Conservation (phyloP, 2,888 invertebrate genomes). For the Beris chalybata region DNA sequence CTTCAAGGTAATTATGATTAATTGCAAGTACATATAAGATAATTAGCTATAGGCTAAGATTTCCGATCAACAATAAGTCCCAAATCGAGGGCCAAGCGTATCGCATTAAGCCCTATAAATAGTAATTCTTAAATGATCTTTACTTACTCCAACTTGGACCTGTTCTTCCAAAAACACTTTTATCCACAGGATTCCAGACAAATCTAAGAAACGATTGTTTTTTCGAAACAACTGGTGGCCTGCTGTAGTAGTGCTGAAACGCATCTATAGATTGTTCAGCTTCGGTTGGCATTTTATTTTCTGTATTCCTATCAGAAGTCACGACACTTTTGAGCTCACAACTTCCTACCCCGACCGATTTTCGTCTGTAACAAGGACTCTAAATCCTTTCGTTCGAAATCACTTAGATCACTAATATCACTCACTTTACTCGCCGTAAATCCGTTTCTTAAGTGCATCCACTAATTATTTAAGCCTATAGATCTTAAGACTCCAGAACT, state of each 20-base stretch:
- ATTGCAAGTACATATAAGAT: no score
- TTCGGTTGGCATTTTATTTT: conserved; percentile 52
- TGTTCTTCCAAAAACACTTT: conserved; percentile 75
- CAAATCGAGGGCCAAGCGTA: no score
- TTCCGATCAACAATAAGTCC: no score
- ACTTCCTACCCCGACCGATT: no score
- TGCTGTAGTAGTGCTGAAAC: conserved; percentile 67
- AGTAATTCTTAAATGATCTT: neutral
- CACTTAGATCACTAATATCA: conserved; percentile 3
- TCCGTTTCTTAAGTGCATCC: no score
- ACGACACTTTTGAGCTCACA: neutral
- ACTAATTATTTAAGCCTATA: no score
- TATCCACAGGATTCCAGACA: conserved; percentile 75
- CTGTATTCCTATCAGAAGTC: conserved; percentile 4
- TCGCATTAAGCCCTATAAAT: no score
- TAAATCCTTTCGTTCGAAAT: neutral
- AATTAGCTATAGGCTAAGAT: no score
- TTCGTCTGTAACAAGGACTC: no score
- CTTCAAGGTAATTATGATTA: no score
- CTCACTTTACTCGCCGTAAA: neutral
- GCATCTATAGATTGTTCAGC: conserved; percentile 60
- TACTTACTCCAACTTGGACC: conserved; percentile 81
- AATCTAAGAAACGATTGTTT: conserved; percentile 66
- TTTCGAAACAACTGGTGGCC: conserved; percentile 64
- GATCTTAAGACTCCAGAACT: no score